Evolutionary conservation across 2,888 invertebrate genomes (phyloP), one percentile per base, ranked within the genome.

Genomic region (Philaethria dido): DNA sequence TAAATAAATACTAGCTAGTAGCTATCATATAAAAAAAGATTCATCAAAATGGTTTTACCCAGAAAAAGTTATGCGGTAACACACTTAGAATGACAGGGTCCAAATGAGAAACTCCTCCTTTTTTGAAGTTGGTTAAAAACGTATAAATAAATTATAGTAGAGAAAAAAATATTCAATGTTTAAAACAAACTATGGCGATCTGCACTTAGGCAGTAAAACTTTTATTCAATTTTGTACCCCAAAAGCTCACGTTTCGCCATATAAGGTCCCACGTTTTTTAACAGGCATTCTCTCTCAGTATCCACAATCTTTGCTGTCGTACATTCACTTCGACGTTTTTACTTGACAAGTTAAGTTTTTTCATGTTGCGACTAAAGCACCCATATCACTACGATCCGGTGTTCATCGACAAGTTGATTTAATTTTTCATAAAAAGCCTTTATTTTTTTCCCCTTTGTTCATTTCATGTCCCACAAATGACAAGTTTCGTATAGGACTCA

Each of bases 331-430:
- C 55, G 11, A n/a, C 22, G n/a, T 57, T 57, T 57, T 57, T 57
- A 22, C 36, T 39, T 9, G 55, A 39, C 20, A 22, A 11, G 14
- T 22, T n/a, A 39, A 8, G 20, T 33, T 39, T 55, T 57, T 57
- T 57, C 20, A 57, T 57, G 3, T 42, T 39, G n/a, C n/a, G n/a
- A 18, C 57, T 42, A 42, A 42, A 42, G 39, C 39, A 57, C 57
- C 57, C 55, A 57, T 57, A 42, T 57, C 39, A 22, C 39, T 22
- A 42, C 57, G 22, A 57, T 39, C 57, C 57, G 57, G 42, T 57
- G 42, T 22, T 42, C 57, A 57, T 57, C 39, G 57, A 39, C 57
- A 42, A 42, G 57, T 57, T 57, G 57, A 57, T 57, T 57, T n/a
- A 57, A 22, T 42, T 16, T 42, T 57, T 42, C n/a, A 57, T 57